phyloP scores from a whole-genome alignment of 2,888 invertebrate species.

The Sisyra terminalis region DNA sequence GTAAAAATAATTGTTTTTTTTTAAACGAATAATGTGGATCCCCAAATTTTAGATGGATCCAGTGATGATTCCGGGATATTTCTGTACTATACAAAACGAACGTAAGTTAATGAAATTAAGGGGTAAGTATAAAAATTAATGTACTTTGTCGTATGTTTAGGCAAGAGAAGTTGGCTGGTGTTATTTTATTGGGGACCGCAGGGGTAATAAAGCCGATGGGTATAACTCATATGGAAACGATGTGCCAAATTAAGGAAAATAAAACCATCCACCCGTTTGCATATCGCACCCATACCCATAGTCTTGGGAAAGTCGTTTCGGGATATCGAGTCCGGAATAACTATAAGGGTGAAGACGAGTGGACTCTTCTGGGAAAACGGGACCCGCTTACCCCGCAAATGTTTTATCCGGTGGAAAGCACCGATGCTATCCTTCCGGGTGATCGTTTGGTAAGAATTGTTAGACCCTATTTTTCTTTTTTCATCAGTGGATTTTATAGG shows the following conservation, averaged over 20 bases:
- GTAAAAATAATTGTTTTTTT: slow-evolving; percentile 9
- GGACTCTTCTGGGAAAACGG: slow-evolving; percentile 73
- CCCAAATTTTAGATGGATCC: slow-evolving; percentile 43
- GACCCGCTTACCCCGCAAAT: slow-evolving; percentile 83
- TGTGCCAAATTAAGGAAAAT: slow-evolving; percentile 63
- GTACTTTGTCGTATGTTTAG: slow-evolving; percentile 29
- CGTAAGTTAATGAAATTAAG: too few species aligned
- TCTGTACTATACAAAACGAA: slow-evolving; percentile 57
- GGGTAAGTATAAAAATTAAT: too few species aligned
- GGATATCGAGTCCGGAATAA: slow-evolving; percentile 58
- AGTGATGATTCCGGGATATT: slow-evolving; percentile 75
- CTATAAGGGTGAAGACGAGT: slow-evolving; percentile 40
- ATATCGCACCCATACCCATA: slow-evolving; percentile 88
- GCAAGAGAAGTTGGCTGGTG: slow-evolving; percentile 77
- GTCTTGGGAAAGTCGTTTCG: slow-evolving; percentile 63
- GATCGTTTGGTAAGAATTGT: slow-evolving; percentile 42
- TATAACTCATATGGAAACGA: slow-evolving; percentile 78
- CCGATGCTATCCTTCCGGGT: slow-evolving; percentile 42
- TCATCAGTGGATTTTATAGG: background rate
- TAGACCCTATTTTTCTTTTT: background rate
- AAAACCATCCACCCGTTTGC: slow-evolving; percentile 88
- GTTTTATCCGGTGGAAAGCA: slow-evolving; percentile 71
- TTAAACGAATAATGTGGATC: background rate
- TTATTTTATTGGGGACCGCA: slow-evolving; percentile 74
- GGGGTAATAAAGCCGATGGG: slow-evolving; percentile 56